phyloP scores from a whole-genome alignment of 2,888 invertebrate species.

The Trachelus troglodyta region DNA sequence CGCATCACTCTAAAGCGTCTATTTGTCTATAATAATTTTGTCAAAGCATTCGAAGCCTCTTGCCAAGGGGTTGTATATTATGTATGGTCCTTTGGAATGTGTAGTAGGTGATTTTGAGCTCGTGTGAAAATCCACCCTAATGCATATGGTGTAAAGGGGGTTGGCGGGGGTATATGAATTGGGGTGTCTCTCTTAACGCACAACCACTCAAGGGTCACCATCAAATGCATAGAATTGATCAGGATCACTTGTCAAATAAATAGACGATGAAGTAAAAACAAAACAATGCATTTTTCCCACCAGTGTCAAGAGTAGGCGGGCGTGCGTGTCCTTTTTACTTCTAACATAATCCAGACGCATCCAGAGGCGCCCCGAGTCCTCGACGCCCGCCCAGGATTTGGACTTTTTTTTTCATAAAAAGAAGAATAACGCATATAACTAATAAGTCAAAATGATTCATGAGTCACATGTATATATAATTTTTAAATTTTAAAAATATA shows the following conservation, averaged over 20 bases:
- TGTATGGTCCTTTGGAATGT: neutral
- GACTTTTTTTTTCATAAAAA: neutral
- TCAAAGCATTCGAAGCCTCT: neutral
- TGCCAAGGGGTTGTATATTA: neutral
- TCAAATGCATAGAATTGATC: neutral
- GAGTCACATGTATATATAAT: neutral
- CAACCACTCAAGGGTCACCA: conserved; percentile 17
- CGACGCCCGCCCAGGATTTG: conserved; percentile 1
- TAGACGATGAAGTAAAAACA: conserved; percentile 40
- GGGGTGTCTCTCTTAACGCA: conserved; percentile 12
- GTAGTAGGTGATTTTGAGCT: neutral
- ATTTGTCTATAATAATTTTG: neutral
- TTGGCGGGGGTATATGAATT: neutral
- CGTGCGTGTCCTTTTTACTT: conserved; percentile 33
- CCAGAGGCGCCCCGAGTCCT: conserved; percentile 35
- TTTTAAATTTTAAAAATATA: neutral
- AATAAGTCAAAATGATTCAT: neutral
- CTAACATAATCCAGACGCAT: conserved; percentile 57
- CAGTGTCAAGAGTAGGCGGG: conserved; percentile 30
- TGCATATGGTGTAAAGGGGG: neutral
- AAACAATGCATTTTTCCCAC: conserved; percentile 56
- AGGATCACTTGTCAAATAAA: conserved; percentile 31
- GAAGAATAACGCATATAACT: neutral
- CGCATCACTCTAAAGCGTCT: neutral
- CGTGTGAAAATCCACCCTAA: conserved; percentile 20